These are phyloP conservation scores for Epinephelus moara DNA, from an alignment of 2,113 vertebrate genomes.

Conservation along the genomic window DNA sequence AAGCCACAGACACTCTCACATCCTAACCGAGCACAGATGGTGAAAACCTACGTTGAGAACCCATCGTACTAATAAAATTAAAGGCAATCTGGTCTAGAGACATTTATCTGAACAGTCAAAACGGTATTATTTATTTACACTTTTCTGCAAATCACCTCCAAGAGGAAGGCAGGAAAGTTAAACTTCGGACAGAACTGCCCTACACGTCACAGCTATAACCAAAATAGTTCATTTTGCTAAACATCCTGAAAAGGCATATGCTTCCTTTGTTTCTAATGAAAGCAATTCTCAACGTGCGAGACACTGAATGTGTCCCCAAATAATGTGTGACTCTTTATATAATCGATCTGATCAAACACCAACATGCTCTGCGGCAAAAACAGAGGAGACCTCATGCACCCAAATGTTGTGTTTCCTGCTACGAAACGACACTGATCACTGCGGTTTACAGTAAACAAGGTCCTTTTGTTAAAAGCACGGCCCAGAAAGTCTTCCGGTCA, in stretches of 20 bases:
- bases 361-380: neutral
- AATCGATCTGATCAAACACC: neutral
- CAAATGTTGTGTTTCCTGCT: neutral
- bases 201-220: neutral
- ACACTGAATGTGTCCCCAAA: neutral
- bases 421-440: neutral
- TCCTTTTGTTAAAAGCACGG: neutral
- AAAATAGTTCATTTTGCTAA: neutral
- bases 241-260: neutral
- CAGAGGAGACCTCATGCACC: neutral
- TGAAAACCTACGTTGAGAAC: neutral
- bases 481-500: neutral
- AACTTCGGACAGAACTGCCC: neutral
- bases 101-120: accelerated
- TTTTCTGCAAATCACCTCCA: neutral
- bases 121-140: too few relatives aligned
- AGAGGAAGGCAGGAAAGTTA: neutral
- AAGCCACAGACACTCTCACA: slow-evolving; percentile 34
- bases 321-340: neutral
- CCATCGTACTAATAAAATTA: neutral
- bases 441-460: neutral
- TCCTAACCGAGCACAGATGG: neutral
- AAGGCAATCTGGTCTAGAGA: neutral
- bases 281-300: too few relatives aligned
- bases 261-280: too few relatives aligned